Conservation (phyloP, 1,140 invertebrate species). For the Heliconius hewitsoni region DNA sequence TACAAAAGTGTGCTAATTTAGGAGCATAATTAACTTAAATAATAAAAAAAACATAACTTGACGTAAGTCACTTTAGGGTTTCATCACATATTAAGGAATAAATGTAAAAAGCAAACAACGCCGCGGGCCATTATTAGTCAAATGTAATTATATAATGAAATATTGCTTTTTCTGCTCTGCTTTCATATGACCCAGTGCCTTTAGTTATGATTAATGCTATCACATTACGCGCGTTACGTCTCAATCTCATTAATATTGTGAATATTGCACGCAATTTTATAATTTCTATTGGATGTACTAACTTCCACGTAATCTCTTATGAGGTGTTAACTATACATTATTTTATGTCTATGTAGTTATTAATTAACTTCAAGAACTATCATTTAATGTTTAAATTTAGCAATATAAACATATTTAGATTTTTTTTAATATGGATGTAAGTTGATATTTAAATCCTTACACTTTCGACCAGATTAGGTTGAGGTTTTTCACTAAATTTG, state of each 20-base stretch:
- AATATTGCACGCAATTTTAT: constrained; percentile 40
- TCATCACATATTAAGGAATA: background rate
- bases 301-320: constrained; percentile 6
- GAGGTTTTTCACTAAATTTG: no score
- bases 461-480: no score
- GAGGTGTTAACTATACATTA: background rate
- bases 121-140: constrained; percentile 18
- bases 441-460: no score
- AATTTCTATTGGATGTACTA: constrained; percentile 31
- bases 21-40: background rate
- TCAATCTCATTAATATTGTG: constrained; percentile 41
- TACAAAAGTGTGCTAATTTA: no score
- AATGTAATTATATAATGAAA: constrained; percentile 37
- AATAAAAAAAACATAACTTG: background rate
- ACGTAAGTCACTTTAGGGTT: background rate
- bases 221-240: constrained; percentile 34
- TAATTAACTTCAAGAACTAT: background rate
- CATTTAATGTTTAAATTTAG: background rate
- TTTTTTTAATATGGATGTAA: no score
- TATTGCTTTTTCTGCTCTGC: constrained; percentile 33
- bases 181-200: constrained; percentile 40
- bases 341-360: background rate
- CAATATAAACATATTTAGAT: background rate
- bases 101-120: background rate
- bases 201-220: constrained; percentile 41